Evolutionary conservation across 2,113 vertebrate species (phyloP), one percentile per base, ranked within the genome.

Genomic region (Lampris megalopsis): DNA sequence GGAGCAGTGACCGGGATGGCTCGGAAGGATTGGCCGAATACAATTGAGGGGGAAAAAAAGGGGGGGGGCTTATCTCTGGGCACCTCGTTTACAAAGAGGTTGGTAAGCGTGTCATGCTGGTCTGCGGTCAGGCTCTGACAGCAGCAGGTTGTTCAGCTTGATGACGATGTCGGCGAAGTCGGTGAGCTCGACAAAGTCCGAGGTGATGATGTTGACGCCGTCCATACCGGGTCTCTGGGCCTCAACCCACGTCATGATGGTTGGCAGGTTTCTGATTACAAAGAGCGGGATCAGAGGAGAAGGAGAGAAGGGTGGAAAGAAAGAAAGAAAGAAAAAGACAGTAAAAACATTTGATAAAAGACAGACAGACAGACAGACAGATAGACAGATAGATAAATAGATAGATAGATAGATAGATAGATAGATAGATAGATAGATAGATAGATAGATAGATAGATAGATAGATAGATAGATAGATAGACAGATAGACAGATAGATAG

Each of bases 121-220:
- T 59, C 79, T 89, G 61, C 0, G 8, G 11, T 78, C 67, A 50
- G 70, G 82, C 37, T 93, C 87, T 0, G 81, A 90, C 60, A 99
- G 76, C 76, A 97, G 93, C 63, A 96, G 92, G 77, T 96, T 90
- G 1, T 99, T 99, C 75, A 99, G 77, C 64, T 94, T 95, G 91
- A 99, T 99, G 73, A 99, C 97, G 9, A 96, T 94, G 45, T 95
- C 95, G 87, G 97, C 97, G 88, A 99, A 99, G 91, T 99, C 97
- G 49, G 96, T 96, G 85, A 99, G 95, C 61, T 99, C 98, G 90
- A 99, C 97, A 60, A 99, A 99, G 92, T 99, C 98, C 2, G 97
- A 99, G 0, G 98, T 99, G 91, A 99, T 97, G 90, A 99, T 99
- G 92, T 99, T 99, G 81, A 99, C 95, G 2, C 98, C 97, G 75